These are phyloP conservation scores for Manacus vitellinus DNA, from an alignment of 2,113 vertebrate genomes.

Conservation along the genomic window DNA sequence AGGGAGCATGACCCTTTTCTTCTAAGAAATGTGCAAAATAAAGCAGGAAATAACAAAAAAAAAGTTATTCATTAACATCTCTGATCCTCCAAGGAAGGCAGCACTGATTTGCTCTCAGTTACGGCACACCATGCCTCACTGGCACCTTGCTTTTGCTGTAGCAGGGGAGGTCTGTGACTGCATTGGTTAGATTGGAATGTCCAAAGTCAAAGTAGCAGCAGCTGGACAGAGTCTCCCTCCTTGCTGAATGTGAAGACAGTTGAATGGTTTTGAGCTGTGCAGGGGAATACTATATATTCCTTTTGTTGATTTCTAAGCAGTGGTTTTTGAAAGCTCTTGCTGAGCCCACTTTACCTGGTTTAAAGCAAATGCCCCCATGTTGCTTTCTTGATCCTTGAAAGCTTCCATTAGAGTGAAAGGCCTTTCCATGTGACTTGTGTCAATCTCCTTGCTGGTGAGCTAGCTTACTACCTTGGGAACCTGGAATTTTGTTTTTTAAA, in stretches of 20 bases:
- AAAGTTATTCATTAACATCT: neutral
- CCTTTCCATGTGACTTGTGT: neutral
- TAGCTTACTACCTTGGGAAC: neutral
- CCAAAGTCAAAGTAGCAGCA: neutral
- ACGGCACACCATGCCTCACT: fast-evolving
- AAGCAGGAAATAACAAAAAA: neutral
- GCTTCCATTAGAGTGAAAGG: neutral
- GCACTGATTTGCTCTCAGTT: neutral
- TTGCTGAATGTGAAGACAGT: neutral
- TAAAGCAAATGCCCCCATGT: neutral
- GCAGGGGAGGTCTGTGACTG: neutral
- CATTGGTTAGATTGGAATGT: fast-evolving
- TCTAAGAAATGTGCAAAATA: neutral
- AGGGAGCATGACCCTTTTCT: neutral
- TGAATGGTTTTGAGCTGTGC: neutral
- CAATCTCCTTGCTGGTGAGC: neutral
- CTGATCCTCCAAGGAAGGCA: neutral
- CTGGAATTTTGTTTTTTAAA: neutral
- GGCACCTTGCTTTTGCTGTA: neutral
- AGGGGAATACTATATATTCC: neutral
- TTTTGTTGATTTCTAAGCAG: neutral
- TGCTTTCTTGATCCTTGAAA: neutral
- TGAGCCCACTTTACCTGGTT: neutral
- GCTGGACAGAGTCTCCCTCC: neutral
- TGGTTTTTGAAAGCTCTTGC: neutral